Evolutionary conservation across 2,113 vertebrate genomes (phyloP).

Genomic region (Corynorhinus townsendii): DNA sequence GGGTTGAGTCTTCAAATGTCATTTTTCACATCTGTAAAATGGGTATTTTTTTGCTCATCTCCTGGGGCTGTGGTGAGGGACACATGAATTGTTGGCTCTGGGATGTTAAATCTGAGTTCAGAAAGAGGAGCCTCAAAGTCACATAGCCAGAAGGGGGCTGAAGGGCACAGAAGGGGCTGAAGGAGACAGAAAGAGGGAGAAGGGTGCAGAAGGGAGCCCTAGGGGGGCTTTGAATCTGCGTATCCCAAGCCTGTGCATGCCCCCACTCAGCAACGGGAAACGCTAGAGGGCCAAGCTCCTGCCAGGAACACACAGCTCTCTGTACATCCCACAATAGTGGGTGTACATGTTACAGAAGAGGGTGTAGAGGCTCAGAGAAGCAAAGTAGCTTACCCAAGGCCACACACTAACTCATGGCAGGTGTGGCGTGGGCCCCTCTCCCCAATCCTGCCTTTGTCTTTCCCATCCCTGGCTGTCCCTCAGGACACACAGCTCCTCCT

Average conservation of each 20-base stretch:
- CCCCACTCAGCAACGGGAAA: not conserved
- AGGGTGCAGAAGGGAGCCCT: not conserved
- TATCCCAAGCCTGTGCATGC: not conserved
- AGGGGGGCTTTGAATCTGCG: not conserved
- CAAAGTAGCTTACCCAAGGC: not conserved
- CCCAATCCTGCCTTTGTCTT: not conserved
- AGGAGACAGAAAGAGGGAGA: not conserved
- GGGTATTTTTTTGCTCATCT: not conserved
- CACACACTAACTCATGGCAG: not conserved
- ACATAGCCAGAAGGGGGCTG: not conserved
- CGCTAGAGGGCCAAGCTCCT: not conserved
- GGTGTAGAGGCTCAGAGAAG: not conserved
- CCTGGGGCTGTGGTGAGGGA: not conserved
- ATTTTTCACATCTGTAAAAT: not conserved
- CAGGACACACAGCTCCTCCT: not conserved
- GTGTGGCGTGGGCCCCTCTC: not conserved
- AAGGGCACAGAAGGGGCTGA: not conserved
- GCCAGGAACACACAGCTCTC: not conserved
- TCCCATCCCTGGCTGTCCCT: not conserved
- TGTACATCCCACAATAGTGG: not conserved
- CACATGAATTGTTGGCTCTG: not conserved
- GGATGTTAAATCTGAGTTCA: not conserved
- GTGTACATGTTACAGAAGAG: not conserved
- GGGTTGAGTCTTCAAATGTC: not conserved
- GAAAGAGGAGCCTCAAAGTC: not conserved